phyloP scores from a whole-genome alignment of 2,113 vertebrate species.

The Bettongia penicillata region DNA sequence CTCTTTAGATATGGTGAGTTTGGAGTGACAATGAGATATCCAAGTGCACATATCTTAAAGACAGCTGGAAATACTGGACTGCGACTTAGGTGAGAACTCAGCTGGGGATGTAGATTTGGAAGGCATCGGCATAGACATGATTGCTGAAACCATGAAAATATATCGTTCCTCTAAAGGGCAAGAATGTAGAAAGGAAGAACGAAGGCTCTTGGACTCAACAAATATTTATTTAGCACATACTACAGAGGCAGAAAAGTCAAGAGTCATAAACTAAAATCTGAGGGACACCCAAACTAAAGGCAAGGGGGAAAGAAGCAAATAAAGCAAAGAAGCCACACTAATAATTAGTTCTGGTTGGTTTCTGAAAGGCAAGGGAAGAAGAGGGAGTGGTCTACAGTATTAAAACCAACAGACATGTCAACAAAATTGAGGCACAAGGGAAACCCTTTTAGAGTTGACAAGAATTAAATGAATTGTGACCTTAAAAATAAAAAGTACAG shows the following conservation, averaged over 20 bases:
- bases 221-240: slow-evolving; percentile 27
- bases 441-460: slow-evolving; percentile 22
- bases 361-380: neutral
- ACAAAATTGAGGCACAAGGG: slow-evolving; percentile 17
- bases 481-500: slow-evolving; percentile 53
- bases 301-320: neutral
- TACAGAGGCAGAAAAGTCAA: neutral
- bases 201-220: neutral
- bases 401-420: slow-evolving; percentile 42
- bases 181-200: slow-evolving; percentile 2
- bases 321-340: slow-evolving; percentile 10
- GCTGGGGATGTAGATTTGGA: neutral
- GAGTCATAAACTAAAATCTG: neutral
- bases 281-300: neutral
- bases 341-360: slow-evolving; percentile 9
- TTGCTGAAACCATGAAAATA: neutral
- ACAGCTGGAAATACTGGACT: neutral
- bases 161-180: neutral
- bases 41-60: neutral
- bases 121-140: neutral
- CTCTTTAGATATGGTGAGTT: neutral
- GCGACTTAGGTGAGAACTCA: neutral
- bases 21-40: neutral
- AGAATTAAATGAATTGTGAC: slow-evolving; percentile 60
- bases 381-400: slow-evolving; percentile 17